Conservation (phyloP, 2,113 vertebrate species). For the Talpa occidentalis region DNA sequence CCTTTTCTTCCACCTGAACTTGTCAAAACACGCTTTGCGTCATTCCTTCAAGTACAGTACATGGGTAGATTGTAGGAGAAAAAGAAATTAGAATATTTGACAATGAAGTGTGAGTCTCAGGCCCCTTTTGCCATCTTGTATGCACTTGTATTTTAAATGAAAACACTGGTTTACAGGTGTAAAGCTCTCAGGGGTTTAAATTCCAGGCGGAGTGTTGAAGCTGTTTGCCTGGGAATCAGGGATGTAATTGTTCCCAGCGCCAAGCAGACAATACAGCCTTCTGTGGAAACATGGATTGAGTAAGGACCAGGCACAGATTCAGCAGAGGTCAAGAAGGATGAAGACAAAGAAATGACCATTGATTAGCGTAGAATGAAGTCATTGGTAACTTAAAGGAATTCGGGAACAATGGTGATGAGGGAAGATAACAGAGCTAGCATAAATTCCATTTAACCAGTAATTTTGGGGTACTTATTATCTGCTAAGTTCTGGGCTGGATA, state of each 20-base stretch:
- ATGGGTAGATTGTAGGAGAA: not conserved
- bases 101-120: not conserved
- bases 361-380: slow-evolving; percentile 32
- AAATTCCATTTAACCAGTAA: not conserved
- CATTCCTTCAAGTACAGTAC: not conserved
- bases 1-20: not conserved
- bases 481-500: not conserved
- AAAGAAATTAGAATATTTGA: slow-evolving; percentile 45
- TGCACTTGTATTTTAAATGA: slow-evolving; percentile 32
- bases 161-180: not conserved
- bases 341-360: slow-evolving; percentile 61
- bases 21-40: slow-evolving; percentile 11
- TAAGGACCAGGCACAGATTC: slow-evolving; percentile 56
- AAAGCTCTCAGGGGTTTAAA: slow-evolving; percentile 18
- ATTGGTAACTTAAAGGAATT: not conserved
- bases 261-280: slow-evolving; percentile 48
- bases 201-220: slow-evolving; percentile 59
- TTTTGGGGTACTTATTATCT: not conserved
- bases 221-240: not conserved
- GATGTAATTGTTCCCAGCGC: slow-evolving; percentile 27
- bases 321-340: slow-evolving; percentile 30
- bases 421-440: not conserved
- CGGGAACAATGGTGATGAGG: not conserved
- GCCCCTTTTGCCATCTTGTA: not conserved
- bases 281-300: slow-evolving; percentile 11